Conservation (phyloP, 2,113 vertebrate species). For the Silurus asotus region DNA sequence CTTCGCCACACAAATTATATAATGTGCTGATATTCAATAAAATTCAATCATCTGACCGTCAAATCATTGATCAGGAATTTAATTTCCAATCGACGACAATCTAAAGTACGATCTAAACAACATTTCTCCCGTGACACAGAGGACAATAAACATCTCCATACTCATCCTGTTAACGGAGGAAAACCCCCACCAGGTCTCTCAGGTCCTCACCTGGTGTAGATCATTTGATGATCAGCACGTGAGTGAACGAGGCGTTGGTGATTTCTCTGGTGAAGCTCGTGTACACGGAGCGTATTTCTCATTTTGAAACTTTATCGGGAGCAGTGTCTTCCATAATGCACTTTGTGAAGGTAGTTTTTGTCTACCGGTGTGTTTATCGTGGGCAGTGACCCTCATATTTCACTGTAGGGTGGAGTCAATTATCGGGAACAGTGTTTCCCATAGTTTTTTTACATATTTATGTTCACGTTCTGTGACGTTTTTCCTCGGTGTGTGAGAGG, state of each 20-base stretch:
- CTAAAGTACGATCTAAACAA: too few relatives aligned
- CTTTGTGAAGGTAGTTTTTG: constrained; percentile 95
- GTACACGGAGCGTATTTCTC: constrained; percentile 59
- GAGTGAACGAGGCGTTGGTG: background rate
- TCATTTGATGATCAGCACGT: background rate
- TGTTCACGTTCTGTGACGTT: constrained; percentile 53
- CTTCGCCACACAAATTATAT: too few relatives aligned
- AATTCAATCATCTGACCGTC: too few relatives aligned
- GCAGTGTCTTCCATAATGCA: constrained; percentile 98
- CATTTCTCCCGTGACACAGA: too few relatives aligned
- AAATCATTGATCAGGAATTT: too few relatives aligned
- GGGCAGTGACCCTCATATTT: constrained; percentile 98
- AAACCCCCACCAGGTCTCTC: background rate
- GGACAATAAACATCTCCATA: background rate
- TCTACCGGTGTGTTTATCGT: constrained; percentile 94
- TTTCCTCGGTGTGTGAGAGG: constrained; percentile 4
- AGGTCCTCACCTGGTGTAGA: background rate
- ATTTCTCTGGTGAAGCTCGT: constrained; percentile 62
- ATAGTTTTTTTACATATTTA: constrained; percentile 83
- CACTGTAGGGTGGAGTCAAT: constrained; percentile 91
- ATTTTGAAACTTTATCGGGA: constrained; percentile 85
- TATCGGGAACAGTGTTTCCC: constrained; percentile 99
- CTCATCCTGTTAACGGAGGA: background rate
- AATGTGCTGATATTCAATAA: too few relatives aligned
- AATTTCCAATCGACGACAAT: too few relatives aligned